Evolutionary conservation across 2,888 invertebrate genomes (phyloP).

Genomic region (Germaria angustata): DNA sequence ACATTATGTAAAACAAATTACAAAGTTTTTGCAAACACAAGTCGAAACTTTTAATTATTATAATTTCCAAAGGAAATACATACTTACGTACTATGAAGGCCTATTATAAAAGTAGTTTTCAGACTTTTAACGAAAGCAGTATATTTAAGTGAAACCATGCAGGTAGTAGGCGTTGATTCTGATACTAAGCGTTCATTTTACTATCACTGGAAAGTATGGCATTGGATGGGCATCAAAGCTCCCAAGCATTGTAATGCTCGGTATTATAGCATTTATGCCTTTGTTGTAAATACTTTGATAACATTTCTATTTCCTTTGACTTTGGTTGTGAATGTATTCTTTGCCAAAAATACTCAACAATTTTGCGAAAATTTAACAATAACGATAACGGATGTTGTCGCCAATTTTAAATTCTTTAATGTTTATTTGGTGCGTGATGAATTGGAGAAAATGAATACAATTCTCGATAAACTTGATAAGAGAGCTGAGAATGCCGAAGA

Average conservation of each 20-base stretch:
- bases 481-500: conserved; percentile 67
- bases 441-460: conserved; percentile 69
- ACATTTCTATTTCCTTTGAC: conserved; percentile 75
- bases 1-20: conserved; percentile 20
- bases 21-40: conserved; percentile 45
- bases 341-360: conserved; percentile 70
- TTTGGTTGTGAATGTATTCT: conserved; percentile 73
- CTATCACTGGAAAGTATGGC: conserved; percentile 77
- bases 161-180: not conserved
- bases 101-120: not conserved
- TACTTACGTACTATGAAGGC: not conserved
- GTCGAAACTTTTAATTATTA: not conserved
- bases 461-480: conserved; percentile 67
- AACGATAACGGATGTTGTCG: conserved; percentile 74
- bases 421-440: conserved; percentile 72
- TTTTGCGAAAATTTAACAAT: conserved; percentile 76
- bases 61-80: not conserved
- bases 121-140: not conserved
- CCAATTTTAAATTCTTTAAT: conserved; percentile 76
- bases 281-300: conserved; percentile 71
- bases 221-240: conserved; percentile 72
- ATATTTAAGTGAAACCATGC: not conserved
- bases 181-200: conserved; percentile 72
- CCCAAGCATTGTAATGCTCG: conserved; percentile 49
- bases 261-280: conserved; percentile 68